A percentile compares a stretch with the other conserved stretches of the same genome.
Conservation (phyloP, 23 tunicate genomes). For the Styela clava region DNA sequence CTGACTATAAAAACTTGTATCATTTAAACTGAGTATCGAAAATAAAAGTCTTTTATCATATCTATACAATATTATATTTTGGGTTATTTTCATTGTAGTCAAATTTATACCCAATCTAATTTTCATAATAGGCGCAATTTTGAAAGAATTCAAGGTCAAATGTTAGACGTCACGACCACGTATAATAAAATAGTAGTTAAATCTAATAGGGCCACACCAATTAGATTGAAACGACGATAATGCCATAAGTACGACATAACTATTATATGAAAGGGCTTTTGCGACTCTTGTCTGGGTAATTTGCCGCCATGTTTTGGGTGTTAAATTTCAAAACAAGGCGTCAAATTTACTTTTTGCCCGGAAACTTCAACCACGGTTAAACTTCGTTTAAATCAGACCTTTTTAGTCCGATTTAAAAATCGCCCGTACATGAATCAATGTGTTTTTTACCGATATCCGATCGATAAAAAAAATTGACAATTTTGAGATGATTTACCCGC, state of each 20-base stretch:
- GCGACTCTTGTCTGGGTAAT: background rate
- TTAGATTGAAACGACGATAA: constrained; percentile 26
- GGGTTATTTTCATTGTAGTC: too few relatives aligned
- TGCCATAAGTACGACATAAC: constrained; percentile 13
- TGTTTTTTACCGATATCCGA: background rate
- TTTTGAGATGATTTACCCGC: background rate
- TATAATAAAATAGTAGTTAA: background rate
- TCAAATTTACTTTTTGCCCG: background rate
- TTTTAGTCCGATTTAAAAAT: background rate
- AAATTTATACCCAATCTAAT: background rate
- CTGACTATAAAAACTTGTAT: too few relatives aligned
- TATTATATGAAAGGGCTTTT: constrained; percentile 5
- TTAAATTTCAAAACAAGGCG: constrained; percentile 11
- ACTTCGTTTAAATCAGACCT: background rate
- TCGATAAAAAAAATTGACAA: background rate
- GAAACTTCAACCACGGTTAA: background rate
- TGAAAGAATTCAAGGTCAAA: background rate
- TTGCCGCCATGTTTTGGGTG: background rate
- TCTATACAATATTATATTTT: too few relatives aligned
- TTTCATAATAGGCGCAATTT: too few relatives aligned
- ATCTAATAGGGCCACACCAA: background rate
- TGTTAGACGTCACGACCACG: background rate
- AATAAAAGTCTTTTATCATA: too few relatives aligned
- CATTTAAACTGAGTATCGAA: too few relatives aligned
- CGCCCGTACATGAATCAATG: background rate